Evolutionary conservation across 2,113 vertebrate genomes (phyloP), one percentile per base, ranked within the genome.

Genomic region (Cacatua alba): DNA sequence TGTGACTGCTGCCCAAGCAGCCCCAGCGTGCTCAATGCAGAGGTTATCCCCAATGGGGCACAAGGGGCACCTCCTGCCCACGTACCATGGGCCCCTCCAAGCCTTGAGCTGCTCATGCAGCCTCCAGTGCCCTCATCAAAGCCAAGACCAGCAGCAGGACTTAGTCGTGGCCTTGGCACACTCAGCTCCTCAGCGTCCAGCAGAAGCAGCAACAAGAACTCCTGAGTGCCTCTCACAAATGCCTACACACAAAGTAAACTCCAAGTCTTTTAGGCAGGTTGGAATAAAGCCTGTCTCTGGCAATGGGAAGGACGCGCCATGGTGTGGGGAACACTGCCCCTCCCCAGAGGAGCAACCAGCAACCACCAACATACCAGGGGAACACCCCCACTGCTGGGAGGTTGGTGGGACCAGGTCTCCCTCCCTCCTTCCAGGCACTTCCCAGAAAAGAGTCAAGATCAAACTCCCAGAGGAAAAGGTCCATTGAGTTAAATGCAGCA

Each of bases 401-500:
- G n/a, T 1, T 29, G 67, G 15, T 11, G 71, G 76, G 62, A 84
- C 7, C 59, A 67, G n/a, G 31, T 43, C 29, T 41, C 23, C 48
- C 53, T 51, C n/a, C 59, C 69, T 68, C 41, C 41, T 83, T 49
- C 48, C 90, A 83, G 57, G 48, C 62, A 3, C 28, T 82, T 71
- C 84, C 93, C 81, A 90, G 90, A 33, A 77, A 80, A 67, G 39
- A 41, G 35, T 64, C 17, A 28, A 72, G 88, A 88, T 90, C 10
- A 0, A 86, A 53, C 31, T 84, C 94, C 94, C 86, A 52, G 82
- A 75, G 88, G 95, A 88, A 70, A 86, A 82, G 62, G 28, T 51
- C 86, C 92, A 78, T 29, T 17, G 95, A 94, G 90, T 86, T 93
- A 96, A 94, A 90, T 1, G 72, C n/a, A 88, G 90, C 95, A 88